phyloP scores from a whole-genome alignment of 1,140 invertebrate genomes.

The Drosophila kikkawai region DNA sequence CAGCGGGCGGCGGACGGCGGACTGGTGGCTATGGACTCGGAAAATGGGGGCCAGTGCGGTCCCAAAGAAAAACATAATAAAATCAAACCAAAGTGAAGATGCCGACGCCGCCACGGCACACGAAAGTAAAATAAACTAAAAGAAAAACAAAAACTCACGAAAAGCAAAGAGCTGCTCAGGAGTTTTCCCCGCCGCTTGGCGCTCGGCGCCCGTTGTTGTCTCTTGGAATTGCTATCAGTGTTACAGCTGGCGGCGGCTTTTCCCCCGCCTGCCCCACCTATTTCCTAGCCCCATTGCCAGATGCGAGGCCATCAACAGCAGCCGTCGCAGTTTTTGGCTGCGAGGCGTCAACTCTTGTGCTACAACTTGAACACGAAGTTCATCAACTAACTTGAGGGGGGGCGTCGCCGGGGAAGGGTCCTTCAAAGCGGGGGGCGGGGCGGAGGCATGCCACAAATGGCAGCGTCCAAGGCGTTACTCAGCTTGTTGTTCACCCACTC shows the following conservation, averaged over 20 bases:
- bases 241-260: constrained; percentile 74
- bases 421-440: neutral
- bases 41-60: constrained; percentile 59
- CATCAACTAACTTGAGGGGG: constrained; percentile 72
- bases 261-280: neutral
- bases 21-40: constrained; percentile 1
- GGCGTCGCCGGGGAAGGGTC: constrained; percentile 14
- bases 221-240: constrained; percentile 82
- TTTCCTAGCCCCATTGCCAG: constrained; percentile 11
- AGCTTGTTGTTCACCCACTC: constrained; percentile 50
- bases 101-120: constrained; percentile 67
- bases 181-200: constrained; percentile 17
- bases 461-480: constrained; percentile 75
- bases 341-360: constrained; percentile 82
- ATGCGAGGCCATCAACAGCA: constrained; percentile 55
- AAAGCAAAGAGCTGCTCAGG: constrained; percentile 66
- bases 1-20: neutral
- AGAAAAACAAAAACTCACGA: constrained; percentile 81
- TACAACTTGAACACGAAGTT: constrained; percentile 83
- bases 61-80: constrained; percentile 83
- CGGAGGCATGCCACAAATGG: constrained; percentile 65
- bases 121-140: constrained; percentile 83
- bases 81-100: constrained; percentile 79
- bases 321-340: constrained; percentile 65
- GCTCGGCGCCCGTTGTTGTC: constrained; percentile 62